phyloP scores from a whole-genome alignment of 2,797 vertebrate species.

The Selene dorsalis region DNA sequence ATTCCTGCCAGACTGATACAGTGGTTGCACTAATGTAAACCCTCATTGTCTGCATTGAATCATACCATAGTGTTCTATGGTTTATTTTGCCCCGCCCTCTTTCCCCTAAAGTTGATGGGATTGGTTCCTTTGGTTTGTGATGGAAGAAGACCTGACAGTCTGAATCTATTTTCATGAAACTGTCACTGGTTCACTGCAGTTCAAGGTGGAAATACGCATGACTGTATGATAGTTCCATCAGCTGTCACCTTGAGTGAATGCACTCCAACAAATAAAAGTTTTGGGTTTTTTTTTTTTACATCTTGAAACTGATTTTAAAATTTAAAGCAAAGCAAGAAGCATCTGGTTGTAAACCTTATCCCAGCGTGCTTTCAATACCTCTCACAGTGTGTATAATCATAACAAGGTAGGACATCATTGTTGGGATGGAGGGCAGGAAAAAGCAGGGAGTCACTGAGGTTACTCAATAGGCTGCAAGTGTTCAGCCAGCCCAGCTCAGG shows the following conservation, averaged over 20 bases:
- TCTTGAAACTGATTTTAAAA: not conserved
- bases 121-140: too few species aligned
- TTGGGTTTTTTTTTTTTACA: not conserved
- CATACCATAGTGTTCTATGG: too few species aligned
- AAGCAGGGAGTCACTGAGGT: conserved; percentile 29
- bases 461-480: conserved; percentile 35
- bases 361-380: not conserved
- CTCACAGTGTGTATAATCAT: not conserved
- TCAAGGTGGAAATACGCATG: too few species aligned
- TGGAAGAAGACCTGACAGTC: too few species aligned
- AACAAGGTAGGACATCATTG: not conserved
- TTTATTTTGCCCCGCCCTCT: too few species aligned
- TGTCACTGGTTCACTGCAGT: too few species aligned
- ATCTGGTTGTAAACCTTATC: not conserved
- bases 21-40: too few species aligned
- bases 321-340: not conserved
- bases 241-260: not conserved
- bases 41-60: too few species aligned
- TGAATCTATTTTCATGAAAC: too few species aligned
- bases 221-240: too few species aligned
- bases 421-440: not conserved
- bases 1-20: too few species aligned
- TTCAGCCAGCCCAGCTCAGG: conserved; percentile 36
- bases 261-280: not conserved
- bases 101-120: too few species aligned